Conservation (phyloP, 2,797 vertebrate genomes). For the Sebastes minor region DNA sequence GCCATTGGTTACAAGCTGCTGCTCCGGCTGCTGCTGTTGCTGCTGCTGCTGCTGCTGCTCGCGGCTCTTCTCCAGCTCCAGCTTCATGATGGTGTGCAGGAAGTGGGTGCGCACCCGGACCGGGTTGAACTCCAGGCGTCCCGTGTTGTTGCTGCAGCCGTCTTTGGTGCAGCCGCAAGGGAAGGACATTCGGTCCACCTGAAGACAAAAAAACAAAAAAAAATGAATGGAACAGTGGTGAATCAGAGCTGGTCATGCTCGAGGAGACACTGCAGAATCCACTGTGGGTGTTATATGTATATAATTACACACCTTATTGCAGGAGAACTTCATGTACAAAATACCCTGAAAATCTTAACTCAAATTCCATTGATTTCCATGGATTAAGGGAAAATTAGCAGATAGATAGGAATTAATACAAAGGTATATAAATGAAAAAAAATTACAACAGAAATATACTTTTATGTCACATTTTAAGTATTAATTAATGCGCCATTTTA, state of each 20-base stretch:
- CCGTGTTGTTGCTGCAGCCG: slow-evolving; percentile 92
- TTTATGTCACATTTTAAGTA: too few species aligned
- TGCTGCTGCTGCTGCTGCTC: slow-evolving; percentile 88
- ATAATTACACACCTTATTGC: background rate
- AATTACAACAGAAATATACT: too few species aligned
- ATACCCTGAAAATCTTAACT: background rate
- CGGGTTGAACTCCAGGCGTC: slow-evolving; percentile 96
- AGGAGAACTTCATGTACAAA: background rate
- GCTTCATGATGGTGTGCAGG: slow-evolving; percentile 98
- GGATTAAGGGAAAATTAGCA: too few species aligned
- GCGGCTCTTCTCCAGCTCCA: slow-evolving; percentile 92
- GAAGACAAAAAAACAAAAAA: background rate
- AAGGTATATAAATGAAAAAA: too few species aligned
- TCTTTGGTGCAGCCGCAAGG: slow-evolving; percentile 96
- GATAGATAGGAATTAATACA: too few species aligned
- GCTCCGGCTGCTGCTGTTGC: slow-evolving; percentile 86
- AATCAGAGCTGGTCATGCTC: slow-evolving; percentile 1
- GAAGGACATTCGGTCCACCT: slow-evolving; percentile 98
- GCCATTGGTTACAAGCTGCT: slow-evolving; percentile 85
- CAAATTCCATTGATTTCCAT: background rate
- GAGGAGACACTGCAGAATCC: slow-evolving; percentile 1
- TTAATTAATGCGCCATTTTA: too few species aligned
- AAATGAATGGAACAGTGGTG: background rate
- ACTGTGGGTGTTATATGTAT: background rate
- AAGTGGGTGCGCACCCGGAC: slow-evolving; percentile 96